A percentile compares a stretch with the other conserved stretches of the same genome.
phyloP scores from a whole-genome alignment of 2,113 vertebrate genomes.

The Ailuropoda melanoleuca region DNA sequence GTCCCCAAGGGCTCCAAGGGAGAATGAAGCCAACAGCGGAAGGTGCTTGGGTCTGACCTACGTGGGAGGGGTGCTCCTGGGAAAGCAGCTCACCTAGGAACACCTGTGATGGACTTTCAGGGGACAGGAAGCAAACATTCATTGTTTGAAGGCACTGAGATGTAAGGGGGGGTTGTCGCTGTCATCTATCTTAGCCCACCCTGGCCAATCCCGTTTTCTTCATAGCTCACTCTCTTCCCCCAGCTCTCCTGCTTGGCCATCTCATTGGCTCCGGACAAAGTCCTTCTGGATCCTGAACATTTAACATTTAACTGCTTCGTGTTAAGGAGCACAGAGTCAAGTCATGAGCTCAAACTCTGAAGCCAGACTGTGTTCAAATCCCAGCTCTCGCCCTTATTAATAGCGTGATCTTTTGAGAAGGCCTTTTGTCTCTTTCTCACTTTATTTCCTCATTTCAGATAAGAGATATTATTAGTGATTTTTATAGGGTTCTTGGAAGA shows the following conservation, averaged over 20 bases:
- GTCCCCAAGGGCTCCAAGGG: not conserved
- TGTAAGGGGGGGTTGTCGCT: not conserved
- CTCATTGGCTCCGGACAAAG: not conserved
- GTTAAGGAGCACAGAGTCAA: not conserved
- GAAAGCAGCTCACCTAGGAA: not conserved
- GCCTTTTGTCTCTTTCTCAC: not conserved
- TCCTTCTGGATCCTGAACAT: not conserved
- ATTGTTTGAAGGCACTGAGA: not conserved
- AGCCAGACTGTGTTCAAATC: slow-evolving; percentile 5
- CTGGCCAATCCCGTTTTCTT: not conserved
- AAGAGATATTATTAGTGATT: slow-evolving; percentile 5
- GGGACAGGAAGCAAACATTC: not conserved
- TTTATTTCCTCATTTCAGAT: slow-evolving; percentile 7
- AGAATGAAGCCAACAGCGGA: not conserved
- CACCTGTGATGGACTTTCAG: not conserved
- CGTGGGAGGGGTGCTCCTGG: not conserved
- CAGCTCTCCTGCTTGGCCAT: not conserved
- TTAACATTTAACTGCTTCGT: not conserved
- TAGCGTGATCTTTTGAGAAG: not conserved
- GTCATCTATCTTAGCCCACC: not conserved
- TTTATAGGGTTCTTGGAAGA: slow-evolving; percentile 9
- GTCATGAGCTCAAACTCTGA: not conserved
- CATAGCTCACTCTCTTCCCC: not conserved
- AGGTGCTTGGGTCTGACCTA: not conserved
- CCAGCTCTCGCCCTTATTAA: not conserved